These are phyloP conservation scores for Haemorhous mexicanus DNA, from an alignment of 2,113 vertebrate genomes.

Conservation along the genomic window DNA sequence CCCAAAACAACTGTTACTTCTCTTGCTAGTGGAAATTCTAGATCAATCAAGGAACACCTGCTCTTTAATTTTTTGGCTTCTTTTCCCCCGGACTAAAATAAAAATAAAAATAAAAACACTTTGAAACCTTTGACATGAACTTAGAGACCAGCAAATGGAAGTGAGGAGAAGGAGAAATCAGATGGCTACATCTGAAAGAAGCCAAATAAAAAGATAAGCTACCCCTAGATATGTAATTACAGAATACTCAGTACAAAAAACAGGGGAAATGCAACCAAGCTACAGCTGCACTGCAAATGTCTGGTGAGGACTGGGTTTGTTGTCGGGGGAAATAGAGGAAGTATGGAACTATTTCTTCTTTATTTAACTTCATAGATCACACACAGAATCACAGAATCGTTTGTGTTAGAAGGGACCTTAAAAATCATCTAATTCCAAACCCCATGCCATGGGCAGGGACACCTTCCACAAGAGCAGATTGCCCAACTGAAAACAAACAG, in stretches of 20 bases:
- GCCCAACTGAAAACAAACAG: background rate
- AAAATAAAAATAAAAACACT: slow-evolving; percentile 39
- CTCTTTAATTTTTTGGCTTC: slow-evolving; percentile 13
- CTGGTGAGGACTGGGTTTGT: background rate
- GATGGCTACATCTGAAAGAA: background rate
- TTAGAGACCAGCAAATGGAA: background rate
- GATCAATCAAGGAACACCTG: slow-evolving; percentile 36
- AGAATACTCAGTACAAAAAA: background rate
- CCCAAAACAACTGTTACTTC: slow-evolving; percentile 27
- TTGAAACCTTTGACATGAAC: background rate
- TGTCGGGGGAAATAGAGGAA: background rate
- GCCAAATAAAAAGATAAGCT: background rate
- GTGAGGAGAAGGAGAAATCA: slow-evolving; percentile 1
- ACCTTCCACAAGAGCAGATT: background rate
- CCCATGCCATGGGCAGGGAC: background rate
- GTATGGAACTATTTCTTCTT: background rate
- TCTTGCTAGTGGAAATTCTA: background rate
- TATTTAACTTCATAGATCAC: background rate
- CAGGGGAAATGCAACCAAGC: background rate
- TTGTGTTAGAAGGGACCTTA: background rate
- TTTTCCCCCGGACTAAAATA: background rate
- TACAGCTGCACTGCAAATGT: background rate
- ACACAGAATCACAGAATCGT: background rate
- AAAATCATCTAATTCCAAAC: background rate
- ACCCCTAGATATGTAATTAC: background rate